Evolutionary conservation across 2,797 vertebrate genomes (phyloP).

Genomic region (Australoheros facetus): DNA sequence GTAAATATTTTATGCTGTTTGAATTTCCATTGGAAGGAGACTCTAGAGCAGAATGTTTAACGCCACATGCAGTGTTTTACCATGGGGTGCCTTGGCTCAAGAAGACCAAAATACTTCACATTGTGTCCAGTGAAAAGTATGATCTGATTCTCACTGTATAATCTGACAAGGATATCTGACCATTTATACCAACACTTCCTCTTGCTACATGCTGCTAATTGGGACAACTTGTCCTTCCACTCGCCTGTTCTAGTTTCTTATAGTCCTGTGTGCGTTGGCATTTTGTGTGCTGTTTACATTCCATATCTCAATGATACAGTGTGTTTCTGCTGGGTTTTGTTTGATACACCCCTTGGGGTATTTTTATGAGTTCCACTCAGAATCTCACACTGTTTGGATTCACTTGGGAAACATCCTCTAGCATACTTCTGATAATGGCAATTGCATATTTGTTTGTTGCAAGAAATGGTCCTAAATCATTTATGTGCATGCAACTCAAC

Average conservation of each 20-base stretch:
- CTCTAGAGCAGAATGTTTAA: background rate
- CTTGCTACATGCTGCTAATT: constrained; percentile 6
- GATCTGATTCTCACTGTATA: constrained; percentile 7
- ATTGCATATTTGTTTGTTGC: constrained; percentile 54
- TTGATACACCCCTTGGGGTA: constrained; percentile 32
- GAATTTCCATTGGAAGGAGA: background rate
- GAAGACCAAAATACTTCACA: constrained; percentile 2
- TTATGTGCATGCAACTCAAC: constrained; percentile 25
- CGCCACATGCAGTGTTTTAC: background rate
- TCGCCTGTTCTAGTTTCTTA: constrained; percentile 41
- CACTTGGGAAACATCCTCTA: constrained; percentile 40
- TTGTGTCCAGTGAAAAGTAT: constrained; percentile 17
- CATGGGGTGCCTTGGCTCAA: background rate
- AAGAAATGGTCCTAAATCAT: constrained; percentile 44
- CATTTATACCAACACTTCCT: constrained; percentile 26
- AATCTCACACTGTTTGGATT: constrained; percentile 56
- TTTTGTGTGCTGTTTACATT: constrained; percentile 38
- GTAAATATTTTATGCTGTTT: background rate
- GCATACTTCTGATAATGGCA: constrained; percentile 47
- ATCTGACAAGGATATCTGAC: constrained; percentile 24
- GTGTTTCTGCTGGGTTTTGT: constrained; percentile 44
- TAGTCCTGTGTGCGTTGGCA: constrained; percentile 14
- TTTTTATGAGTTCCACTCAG: constrained; percentile 38
- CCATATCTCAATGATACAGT: constrained; percentile 44
- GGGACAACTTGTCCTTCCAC: constrained; percentile 17